Evolutionary conservation across 1,140 invertebrate genomes (phyloP).

Genomic region (Zaprionus africanus): DNA sequence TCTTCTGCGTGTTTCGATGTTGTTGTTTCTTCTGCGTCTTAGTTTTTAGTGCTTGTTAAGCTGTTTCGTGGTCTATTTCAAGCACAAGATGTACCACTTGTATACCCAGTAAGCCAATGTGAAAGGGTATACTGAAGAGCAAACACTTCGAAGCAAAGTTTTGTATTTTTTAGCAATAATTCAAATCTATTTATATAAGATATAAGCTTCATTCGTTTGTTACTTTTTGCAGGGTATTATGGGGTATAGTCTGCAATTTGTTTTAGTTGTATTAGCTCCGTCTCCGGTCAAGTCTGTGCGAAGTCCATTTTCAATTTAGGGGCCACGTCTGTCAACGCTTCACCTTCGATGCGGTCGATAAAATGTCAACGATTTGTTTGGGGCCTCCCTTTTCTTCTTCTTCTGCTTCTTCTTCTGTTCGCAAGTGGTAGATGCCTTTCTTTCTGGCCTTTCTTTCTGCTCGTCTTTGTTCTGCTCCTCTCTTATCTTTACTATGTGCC

Average conservation of each 20-base stretch:
- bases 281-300: slow-evolving; percentile 36
- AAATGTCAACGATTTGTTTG: slow-evolving; percentile 59
- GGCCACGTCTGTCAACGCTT: slow-evolving; percentile 35
- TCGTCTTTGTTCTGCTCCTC: neutral
- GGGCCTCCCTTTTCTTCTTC: slow-evolving; percentile 24
- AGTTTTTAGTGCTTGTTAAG: slow-evolving; percentile 69
- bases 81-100: slow-evolving; percentile 13
- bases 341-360: slow-evolving; percentile 53
- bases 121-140: neutral
- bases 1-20: slow-evolving; percentile 28
- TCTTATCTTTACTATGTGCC: slow-evolving; percentile 13
- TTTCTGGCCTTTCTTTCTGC: slow-evolving; percentile 3
- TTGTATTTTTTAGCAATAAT: neutral
- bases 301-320: slow-evolving; percentile 40
- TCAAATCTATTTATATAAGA: too few species aligned
- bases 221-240: neutral
- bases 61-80: slow-evolving; percentile 31
- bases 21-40: slow-evolving; percentile 37
- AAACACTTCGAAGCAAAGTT: neutral
- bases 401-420: neutral
- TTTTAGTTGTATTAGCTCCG: slow-evolving; percentile 17
- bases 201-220: neutral
- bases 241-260: neutral
- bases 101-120: slow-evolving; percentile 6
- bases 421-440: slow-evolving; percentile 14